Base-by-base conservation (phyloP, 2,888 invertebrate species). In the Artemia sp. region DNA sequence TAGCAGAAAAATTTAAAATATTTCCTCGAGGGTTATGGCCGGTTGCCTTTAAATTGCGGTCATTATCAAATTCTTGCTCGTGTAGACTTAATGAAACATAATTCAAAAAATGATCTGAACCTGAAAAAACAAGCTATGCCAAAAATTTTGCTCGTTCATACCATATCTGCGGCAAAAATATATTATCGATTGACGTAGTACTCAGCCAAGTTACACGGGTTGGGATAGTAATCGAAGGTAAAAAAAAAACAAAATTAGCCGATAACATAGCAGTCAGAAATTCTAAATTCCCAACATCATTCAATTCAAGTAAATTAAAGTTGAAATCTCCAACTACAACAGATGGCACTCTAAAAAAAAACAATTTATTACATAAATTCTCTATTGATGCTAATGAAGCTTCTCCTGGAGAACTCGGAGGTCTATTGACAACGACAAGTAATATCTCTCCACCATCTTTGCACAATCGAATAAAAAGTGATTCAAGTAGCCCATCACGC, bases 401-500 rank as follows among this genome's bases (percentile, higher is more conserved):
- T 10, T 1, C 64, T 58, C 1, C 64, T 11, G 64, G 64, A 2
- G 64, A 58, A 10, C 11, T 58, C 24, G 64, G 64, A 24, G 64
- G 64, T 58, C 64, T 58, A 24, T 58, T 19, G 11, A 10, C 64
- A 58, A 58, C 64, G 8, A 1, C 64, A 58, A 58, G 64, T 58
- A 58, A 58, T 58, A 58, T 8, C 11, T 58, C 64, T 19, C 14
- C 9, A 58, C 64, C 2, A 11, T 10, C 64, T 58, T 10, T 58
- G 24, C 10, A 8, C 64, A 58, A 58, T 58, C 64, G 64, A 9
- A 58, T 58, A 9, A 58, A 9, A 58, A 58, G 64, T 24, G 64
- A 58, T 58, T 58, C 64, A 58, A 10, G 24, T 58, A 58, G 11
- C 64, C 64, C 64, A 10, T 58, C 64, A 8, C 64, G 64, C 64